Evolutionary conservation across 1,140 invertebrate species (phyloP).

Genomic region (Triops cancriformis): DNA sequence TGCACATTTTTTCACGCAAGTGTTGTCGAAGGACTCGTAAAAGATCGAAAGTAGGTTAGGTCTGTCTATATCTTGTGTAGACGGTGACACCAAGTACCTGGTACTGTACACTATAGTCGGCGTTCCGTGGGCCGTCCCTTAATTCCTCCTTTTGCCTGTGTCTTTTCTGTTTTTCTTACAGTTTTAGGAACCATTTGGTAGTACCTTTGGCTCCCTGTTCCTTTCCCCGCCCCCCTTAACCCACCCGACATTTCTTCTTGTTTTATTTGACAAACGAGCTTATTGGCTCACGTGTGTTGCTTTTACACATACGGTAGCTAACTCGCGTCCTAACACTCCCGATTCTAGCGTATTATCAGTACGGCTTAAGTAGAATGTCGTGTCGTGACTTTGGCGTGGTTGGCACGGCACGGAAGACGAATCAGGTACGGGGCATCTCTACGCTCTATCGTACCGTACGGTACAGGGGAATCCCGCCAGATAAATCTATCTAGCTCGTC

Average conservation of each 20-base stretch:
- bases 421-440: not conserved
- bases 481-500: not conserved
- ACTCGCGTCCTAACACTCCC: too few relatives aligned
- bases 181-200: too few relatives aligned
- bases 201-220: too few relatives aligned
- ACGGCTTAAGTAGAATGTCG: not conserved
- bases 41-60: not conserved
- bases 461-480: not conserved
- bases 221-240: too few relatives aligned
- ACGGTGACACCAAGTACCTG: slow-evolving; percentile 4
- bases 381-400: not conserved
- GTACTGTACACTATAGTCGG: not conserved
- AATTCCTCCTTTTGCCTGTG: not conserved
- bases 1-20: not conserved
- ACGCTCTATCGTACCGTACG: not conserved
- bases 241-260: too few relatives aligned
- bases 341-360: not conserved
- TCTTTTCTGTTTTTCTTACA: not conserved
- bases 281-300: too few relatives aligned
- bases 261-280: too few relatives aligned
- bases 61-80: not conserved
- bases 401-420: not conserved
- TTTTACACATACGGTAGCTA: too few relatives aligned
- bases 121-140: not conserved
- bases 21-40: not conserved